These are phyloP conservation scores for Ceuthmochares aereus DNA, from an alignment of 2,113 vertebrate genomes.

Conservation along the genomic window DNA sequence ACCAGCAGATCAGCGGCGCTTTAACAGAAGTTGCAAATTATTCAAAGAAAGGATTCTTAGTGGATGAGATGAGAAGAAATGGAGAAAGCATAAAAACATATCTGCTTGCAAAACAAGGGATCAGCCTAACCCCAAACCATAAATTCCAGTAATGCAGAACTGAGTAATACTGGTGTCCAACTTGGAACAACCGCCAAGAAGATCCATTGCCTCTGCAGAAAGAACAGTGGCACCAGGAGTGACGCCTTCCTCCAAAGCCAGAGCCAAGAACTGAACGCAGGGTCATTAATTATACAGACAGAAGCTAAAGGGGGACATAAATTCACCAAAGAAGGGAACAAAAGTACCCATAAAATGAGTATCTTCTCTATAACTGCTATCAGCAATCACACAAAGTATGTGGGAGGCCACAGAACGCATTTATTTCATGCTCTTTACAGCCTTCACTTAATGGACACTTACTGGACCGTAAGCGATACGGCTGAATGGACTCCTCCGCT, in stretches of 20 bases:
- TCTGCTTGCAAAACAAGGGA: not conserved
- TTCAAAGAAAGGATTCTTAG: not conserved
- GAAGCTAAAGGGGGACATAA: conserved; percentile 11
- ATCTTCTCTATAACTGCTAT: not conserved
- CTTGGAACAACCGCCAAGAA: not conserved
- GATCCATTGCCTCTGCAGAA: not conserved
- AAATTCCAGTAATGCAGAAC: not conserved
- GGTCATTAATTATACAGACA: not conserved
- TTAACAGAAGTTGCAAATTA: not conserved
- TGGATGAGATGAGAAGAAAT: not conserved
- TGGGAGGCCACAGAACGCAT: not conserved
- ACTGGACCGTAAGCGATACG: not conserved
- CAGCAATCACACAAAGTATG: not conserved
- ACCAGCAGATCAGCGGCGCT: not conserved
- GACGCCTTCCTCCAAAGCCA: not conserved
- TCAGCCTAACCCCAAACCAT: not conserved
- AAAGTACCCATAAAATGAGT: not conserved
- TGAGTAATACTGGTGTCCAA: not conserved
- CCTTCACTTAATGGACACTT: not conserved
- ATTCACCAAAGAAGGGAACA: not conserved
- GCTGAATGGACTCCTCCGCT: not conserved
- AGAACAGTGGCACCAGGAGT: not conserved
- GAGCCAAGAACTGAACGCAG: not conserved
- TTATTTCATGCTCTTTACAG: not conserved
- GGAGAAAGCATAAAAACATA: not conserved